phyloP scores from a whole-genome alignment of 2,888 invertebrate species.

The Abrostola tripartita region DNA sequence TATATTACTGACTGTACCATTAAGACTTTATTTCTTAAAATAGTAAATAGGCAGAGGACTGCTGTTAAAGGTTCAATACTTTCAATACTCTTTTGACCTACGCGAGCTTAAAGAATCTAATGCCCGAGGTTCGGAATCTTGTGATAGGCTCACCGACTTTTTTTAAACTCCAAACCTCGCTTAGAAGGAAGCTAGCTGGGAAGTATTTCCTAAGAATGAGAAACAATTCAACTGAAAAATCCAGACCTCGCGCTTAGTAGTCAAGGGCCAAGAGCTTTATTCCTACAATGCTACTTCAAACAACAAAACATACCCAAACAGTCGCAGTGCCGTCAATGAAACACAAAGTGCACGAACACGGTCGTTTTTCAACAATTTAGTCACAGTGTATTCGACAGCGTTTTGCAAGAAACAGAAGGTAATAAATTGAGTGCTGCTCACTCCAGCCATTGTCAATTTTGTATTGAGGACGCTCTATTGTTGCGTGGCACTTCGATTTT shows the following conservation, averaged over 20 bases:
- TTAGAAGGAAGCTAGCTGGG: too few species aligned
- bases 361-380: constrained; percentile 76
- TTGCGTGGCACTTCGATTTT: constrained; percentile 84
- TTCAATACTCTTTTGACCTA: too few species aligned
- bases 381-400: constrained; percentile 72
- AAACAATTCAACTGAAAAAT: neutral
- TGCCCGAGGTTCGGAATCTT: too few species aligned
- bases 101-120: too few species aligned
- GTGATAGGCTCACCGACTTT: too few species aligned
- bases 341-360: constrained; percentile 31
- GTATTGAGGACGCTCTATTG: constrained; percentile 85
- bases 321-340: neutral
- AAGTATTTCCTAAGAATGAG: too few species aligned
- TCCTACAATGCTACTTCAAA: neutral
- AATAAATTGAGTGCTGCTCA: constrained; percentile 82
- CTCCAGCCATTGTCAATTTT: constrained; percentile 83
- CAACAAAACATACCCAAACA: constrained; percentile 3
- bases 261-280: neutral
- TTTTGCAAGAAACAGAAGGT: constrained; percentile 80
- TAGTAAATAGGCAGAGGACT: too few species aligned
- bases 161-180: too few species aligned
- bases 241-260: neutral
- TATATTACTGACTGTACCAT: too few species aligned
- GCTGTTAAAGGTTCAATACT: too few species aligned
- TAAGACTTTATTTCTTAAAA: too few species aligned